Evolutionary conservation across 2,113 vertebrate species (phyloP).

Genomic region (Notothenia coriiceps): DNA sequence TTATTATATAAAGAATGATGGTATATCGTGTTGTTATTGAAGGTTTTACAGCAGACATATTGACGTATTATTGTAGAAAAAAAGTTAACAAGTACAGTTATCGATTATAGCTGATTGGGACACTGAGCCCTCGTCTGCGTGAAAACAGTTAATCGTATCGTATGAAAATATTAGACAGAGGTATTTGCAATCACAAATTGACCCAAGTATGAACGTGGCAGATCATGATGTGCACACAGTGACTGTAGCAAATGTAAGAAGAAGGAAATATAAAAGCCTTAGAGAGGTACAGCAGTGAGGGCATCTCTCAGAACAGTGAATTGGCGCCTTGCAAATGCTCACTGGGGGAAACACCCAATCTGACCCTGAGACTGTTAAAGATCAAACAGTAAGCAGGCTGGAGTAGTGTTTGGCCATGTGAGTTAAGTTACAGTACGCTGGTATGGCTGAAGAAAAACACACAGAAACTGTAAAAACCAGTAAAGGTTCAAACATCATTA

Average conservation of each 20-base stretch:
- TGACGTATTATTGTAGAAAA: no score
- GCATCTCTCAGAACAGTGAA: constrained; percentile 22
- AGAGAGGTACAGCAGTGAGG: constrained; percentile 47
- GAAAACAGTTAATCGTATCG: not conserved
- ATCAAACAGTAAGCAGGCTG: constrained; percentile 33
- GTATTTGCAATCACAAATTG: constrained; percentile 35
- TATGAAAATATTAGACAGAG: not conserved
- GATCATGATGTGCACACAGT: constrained; percentile 21
- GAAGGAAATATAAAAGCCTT: constrained; percentile 2
- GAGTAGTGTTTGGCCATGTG: constrained; percentile 31
- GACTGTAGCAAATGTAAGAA: constrained; percentile 25
- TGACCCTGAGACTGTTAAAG: constrained; percentile 29
- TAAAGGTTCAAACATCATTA: constrained; percentile 22
- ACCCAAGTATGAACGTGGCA: constrained; percentile 32
- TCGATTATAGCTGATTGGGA: no score
- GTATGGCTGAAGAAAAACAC: constrained; percentile 49
- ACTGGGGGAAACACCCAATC: constrained; percentile 9
- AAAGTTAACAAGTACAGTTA: no score
- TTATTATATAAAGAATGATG: not conserved
- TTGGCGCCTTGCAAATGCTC: constrained; percentile 43
- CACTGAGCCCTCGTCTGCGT: no score
- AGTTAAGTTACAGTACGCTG: constrained; percentile 40
- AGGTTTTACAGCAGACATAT: no score
- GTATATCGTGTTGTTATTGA: not conserved
- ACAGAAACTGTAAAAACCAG: constrained; percentile 33